Evolutionary conservation across 2,797 vertebrate genomes (phyloP), one percentile per base, ranked within the genome.

Genomic region (Paratrypauchen microcephalus): DNA sequence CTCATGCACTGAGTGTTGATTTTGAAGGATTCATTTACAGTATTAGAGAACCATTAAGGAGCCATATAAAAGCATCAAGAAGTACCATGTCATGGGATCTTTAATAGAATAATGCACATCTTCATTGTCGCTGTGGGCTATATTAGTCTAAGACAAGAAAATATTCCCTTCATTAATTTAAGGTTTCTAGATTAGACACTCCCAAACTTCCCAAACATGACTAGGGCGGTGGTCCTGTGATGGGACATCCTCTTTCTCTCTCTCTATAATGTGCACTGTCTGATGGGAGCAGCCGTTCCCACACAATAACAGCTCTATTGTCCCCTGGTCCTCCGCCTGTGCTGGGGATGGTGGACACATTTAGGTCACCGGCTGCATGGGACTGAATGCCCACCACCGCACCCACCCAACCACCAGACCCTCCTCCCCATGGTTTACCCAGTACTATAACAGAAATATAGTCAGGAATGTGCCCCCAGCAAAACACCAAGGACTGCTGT

Each of bases 271-370:
- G 80, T 71, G 71, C 74, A 74, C 69, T 66, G 71, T 84, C 72
- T 74, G 80, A 70, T 73, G 61, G 77, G 74, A 60, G 70, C 74
- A 19, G 72, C 72, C 15, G 12, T 68, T 69, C 58, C 0, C 21
- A 26, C 47, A 57, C 61, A 74, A 83, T 85, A 84, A 82, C 73
- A 83, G 84, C 77, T 70, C 75, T 73, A 87, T 87, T 90, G 86
- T 88, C 74, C 73, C 2, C 74, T 72, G 1, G 69, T 86, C 74
- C 81, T 75, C 57, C 70, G 75, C 73, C 72, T 85, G 84, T 83
- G 86, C 84, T 78, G 68, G 75, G 66, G 70, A 73, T 76, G 66
- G 78, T 62, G 64, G 78, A 58, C 77, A 78, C 76, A 82, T 86
- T 86, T 86, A 81, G 86, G 85, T 86, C 83, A 83, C 73, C 50